Evolutionary conservation across 2,797 vertebrate genomes (phyloP).

Genomic region (Melanotaenia nigrans): DNA sequence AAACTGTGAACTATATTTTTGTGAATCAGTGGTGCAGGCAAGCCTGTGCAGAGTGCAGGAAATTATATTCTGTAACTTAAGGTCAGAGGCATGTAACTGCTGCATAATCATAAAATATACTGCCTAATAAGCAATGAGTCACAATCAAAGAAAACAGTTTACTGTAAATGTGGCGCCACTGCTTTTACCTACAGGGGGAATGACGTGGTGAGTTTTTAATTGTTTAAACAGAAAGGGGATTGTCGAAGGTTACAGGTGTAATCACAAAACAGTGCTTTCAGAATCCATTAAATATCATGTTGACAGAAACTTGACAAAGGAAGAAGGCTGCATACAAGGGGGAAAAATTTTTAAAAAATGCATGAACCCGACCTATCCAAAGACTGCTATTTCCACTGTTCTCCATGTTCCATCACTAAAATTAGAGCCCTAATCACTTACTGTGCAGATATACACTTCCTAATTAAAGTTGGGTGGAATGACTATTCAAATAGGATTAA

Average conservation of each 20-base stretch:
- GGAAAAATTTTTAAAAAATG: background rate
- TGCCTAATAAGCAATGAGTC: conserved; percentile 40
- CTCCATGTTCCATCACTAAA: conserved; percentile 51
- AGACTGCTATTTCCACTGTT: conserved; percentile 28
- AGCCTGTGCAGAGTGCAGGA: conserved; percentile 12
- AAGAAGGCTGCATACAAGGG: conserved; percentile 5
- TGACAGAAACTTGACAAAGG: conserved; percentile 11
- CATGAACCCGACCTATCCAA: conserved; percentile 2
- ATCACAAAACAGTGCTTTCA: background rate
- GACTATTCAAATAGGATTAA: conserved; percentile 71
- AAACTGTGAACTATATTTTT: conserved; percentile 48
- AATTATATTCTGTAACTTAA: conserved; percentile 34
- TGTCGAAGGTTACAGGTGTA: background rate
- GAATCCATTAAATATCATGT: conserved; percentile 3
- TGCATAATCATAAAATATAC: conserved; percentile 48
- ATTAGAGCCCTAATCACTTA: conserved; percentile 69
- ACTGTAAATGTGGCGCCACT: conserved; percentile 3
- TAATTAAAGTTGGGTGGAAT: conserved; percentile 70
- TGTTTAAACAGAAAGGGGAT: background rate
- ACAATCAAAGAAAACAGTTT: conserved; percentile 35
- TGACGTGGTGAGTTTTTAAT: background rate
- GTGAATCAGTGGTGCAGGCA: conserved; percentile 44
- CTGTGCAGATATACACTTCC: conserved; percentile 59
- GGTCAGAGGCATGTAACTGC: conserved; percentile 35
- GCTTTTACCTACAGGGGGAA: conserved; percentile 13